Evolutionary conservation across 1,140 invertebrate species (phyloP), one percentile per base, ranked within the genome.

Genomic region (Hylaeus volcanicus): DNA sequence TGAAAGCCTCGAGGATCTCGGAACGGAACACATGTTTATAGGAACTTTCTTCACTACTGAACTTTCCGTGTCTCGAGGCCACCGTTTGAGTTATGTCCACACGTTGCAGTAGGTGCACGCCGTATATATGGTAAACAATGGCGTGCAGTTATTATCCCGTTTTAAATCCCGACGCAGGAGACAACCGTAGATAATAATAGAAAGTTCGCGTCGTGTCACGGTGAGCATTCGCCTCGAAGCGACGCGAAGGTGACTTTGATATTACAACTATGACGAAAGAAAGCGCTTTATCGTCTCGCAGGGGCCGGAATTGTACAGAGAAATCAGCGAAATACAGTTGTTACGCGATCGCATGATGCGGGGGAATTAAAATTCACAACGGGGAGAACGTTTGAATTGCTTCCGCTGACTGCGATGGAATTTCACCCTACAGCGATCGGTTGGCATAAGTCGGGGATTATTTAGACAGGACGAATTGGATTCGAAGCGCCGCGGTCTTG

Each of bases 131-230:
- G 26, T 72, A 73, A 43, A 84, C 83, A 83, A 84, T 83, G 39
- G 70, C 51, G 43, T 51, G 55, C 69, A 45, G 74, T 83, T 74
- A 69, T 84, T 84, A 83, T 83, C 26, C 81, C 51, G 76, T 79
- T 77, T 58, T 56, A 58, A 83, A 74, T 74, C 39, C 12, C 64
- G 53, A 83, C 81, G 60, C 64, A 15, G 11, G 71, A 56, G 81
- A 83, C 82, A 83, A 15, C 75, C 75, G 69, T 66, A 64, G 75
- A 79, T 82, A 79, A 84, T 84, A 84, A 83, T 84, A 70, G 81
- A 84, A 84, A 84, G 81, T 73, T 58, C 56, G 43, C 65, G 45
- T 77, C 48, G 68, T 78, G 69, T 56, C 79, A 64, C 48, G 58
- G 60, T 45, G 69, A 73, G 56, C 56, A 51, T 82, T 83, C 55